phyloP scores from a whole-genome alignment of 2,113 vertebrate genomes.

The Pseudorectes ferrugineus region DNA sequence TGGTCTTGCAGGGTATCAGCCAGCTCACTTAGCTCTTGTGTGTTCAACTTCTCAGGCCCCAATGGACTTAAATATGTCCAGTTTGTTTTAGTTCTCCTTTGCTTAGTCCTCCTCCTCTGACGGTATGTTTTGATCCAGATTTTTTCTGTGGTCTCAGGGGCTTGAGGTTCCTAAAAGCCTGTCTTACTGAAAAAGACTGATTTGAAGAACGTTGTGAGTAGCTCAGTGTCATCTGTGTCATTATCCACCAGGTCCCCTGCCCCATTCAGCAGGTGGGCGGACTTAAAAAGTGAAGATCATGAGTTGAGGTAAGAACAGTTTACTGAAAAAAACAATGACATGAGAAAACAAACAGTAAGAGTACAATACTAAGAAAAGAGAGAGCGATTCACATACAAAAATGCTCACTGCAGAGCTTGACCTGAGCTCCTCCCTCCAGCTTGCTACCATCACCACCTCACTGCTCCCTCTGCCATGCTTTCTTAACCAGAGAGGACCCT shows the following conservation, averaged over 20 bases:
- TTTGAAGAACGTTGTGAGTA: background rate
- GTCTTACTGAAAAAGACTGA: background rate
- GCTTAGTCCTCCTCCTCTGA: background rate
- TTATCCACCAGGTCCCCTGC: background rate
- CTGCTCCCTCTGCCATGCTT: background rate
- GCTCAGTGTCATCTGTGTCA: background rate
- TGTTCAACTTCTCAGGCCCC: background rate
- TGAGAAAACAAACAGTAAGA: background rate
- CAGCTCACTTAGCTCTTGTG: background rate
- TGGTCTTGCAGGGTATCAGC: background rate
- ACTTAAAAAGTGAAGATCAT: background rate
- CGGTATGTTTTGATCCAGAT: background rate
- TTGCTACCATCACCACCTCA: background rate
- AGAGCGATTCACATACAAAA: background rate
- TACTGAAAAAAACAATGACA: background rate
- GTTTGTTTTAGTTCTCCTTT: background rate
- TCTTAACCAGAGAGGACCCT: background rate
- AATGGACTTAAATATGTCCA: background rate
- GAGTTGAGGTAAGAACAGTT: background rate
- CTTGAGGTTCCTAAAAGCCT: background rate
- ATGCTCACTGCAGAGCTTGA: background rate
- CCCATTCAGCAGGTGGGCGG: background rate
- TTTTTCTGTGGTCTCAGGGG: background rate
- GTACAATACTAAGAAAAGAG: background rate
- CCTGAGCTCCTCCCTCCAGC: background rate